Percentiles rank a stretch among this genome's conserved stretches.
phyloP scores from a whole-genome alignment of 2,888 invertebrate genomes.

The Euplagia quadripunctaria region DNA sequence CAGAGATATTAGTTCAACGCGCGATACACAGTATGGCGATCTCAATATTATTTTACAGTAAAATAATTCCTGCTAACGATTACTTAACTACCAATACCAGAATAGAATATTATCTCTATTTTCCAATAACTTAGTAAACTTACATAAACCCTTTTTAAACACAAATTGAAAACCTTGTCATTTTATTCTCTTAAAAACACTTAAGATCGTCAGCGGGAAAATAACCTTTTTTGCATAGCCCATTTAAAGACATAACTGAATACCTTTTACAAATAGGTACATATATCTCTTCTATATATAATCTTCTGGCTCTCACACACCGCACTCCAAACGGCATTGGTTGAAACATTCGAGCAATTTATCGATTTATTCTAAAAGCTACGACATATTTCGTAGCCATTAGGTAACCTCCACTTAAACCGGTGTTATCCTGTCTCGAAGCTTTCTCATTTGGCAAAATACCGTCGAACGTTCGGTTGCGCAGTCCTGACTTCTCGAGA shows the following conservation, averaged over 20 bases:
- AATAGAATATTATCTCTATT: neutral
- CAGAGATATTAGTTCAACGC: neutral
- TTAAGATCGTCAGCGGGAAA: neutral
- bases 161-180: neutral
- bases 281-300: conserved; percentile 20
- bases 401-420: conserved; percentile 58
- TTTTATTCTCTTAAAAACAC: neutral
- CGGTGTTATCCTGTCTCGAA: conserved; percentile 55
- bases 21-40: neutral
- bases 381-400: conserved; percentile 55
- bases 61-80: too few relatives aligned
- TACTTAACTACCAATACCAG: too few relatives aligned
- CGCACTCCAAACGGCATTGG: conserved; percentile 40
- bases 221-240: neutral
- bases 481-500: conserved; percentile 61
- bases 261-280: neutral
- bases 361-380: conserved; percentile 54
- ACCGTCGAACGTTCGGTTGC: conserved; percentile 53
- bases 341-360: conserved; percentile 33
- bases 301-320: conserved; percentile 44
- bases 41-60: neutral
- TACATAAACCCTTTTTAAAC: conserved; percentile 1
- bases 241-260: conserved; percentile 21
- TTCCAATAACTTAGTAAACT: neutral
- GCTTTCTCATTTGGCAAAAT: conserved; percentile 60